These are phyloP conservation scores for Choloepus hoffmanni DNA, from an alignment of 2,113 vertebrate genomes.

Conservation along the genomic window DNA sequence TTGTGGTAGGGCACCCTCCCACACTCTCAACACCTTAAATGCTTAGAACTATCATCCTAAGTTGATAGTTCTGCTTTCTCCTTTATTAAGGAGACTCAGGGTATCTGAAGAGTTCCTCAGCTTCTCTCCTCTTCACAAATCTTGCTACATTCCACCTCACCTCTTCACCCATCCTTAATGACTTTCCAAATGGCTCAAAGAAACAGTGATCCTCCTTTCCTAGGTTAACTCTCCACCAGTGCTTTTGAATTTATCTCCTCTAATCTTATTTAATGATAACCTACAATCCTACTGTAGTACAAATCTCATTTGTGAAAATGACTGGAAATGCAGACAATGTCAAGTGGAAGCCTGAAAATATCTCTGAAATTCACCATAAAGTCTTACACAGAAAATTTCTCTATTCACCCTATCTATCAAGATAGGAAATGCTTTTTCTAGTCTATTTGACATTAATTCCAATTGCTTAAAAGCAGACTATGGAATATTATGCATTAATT, in stretches of 20 bases:
- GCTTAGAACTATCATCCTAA: not conserved
- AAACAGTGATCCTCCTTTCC: not conserved
- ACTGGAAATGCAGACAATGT: conserved; percentile 8
- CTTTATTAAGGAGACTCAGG: not conserved
- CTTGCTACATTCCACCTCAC: not conserved
- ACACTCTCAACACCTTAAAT: not conserved
- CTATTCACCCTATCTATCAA: not conserved
- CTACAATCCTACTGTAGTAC: not conserved
- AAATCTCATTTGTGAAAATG: conserved; percentile 10
- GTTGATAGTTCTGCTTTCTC: not conserved
- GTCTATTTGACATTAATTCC: conserved; percentile 41
- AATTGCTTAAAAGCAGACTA: not conserved
- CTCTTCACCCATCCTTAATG: not conserved
- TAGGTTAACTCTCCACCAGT: not conserved
- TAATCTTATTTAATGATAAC: not conserved
- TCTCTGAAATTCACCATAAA: not conserved
- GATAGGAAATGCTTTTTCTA: conserved; percentile 3
- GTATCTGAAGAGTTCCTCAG: not conserved
- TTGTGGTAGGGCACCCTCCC: not conserved
- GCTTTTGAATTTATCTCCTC: not conserved
- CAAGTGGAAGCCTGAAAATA: conserved; percentile 25
- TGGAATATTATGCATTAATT: not conserved
- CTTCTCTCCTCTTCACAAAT: not conserved
- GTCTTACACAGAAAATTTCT: not conserved
- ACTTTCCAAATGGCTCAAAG: conserved; percentile 45